phyloP scores from a whole-genome alignment of 2,797 vertebrate genomes.

The Channallabes apus region DNA sequence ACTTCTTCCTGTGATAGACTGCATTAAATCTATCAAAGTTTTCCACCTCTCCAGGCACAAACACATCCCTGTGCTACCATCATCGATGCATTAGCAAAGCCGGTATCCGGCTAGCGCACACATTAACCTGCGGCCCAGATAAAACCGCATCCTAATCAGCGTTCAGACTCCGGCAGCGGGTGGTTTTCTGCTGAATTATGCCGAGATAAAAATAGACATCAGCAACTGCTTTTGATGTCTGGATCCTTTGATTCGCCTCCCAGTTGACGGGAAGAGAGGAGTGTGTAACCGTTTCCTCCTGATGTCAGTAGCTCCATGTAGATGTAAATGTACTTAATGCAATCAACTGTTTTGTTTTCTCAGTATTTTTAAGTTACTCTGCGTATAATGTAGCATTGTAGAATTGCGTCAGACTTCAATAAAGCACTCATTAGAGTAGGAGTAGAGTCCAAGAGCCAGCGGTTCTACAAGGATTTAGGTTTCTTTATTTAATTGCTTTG shows the following conservation, averaged over 20 bases:
- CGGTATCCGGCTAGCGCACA: neutral
- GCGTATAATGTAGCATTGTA: too few species aligned
- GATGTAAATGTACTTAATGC: neutral
- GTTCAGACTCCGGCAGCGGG: neutral
- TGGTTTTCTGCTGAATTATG: neutral
- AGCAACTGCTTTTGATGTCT: neutral
- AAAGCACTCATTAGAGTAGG: neutral
- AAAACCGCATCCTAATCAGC: neutral
- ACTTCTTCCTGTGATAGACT: neutral
- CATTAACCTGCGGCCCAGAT: neutral
- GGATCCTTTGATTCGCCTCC: constrained; percentile 11
- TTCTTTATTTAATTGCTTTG: neutral
- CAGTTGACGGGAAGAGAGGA: constrained; percentile 2
- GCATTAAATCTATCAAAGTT: neutral
- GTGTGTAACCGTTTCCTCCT: neutral
- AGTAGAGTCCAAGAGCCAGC: neutral
- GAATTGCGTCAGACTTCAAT: neutral
- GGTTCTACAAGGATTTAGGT: neutral
- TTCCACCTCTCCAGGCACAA: too few species aligned
- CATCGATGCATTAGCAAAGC: neutral
- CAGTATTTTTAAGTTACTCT: neutral
- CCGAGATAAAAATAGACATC: neutral
- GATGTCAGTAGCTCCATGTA: neutral
- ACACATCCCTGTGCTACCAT: too few species aligned
- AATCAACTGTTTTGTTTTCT: neutral